Percentiles rank a stretch among this genome's conserved stretches.
These are phyloP conservation scores for Leucoptera coffeella DNA, from an alignment of 2,888 invertebrate genomes.

Conservation along the genomic window DNA sequence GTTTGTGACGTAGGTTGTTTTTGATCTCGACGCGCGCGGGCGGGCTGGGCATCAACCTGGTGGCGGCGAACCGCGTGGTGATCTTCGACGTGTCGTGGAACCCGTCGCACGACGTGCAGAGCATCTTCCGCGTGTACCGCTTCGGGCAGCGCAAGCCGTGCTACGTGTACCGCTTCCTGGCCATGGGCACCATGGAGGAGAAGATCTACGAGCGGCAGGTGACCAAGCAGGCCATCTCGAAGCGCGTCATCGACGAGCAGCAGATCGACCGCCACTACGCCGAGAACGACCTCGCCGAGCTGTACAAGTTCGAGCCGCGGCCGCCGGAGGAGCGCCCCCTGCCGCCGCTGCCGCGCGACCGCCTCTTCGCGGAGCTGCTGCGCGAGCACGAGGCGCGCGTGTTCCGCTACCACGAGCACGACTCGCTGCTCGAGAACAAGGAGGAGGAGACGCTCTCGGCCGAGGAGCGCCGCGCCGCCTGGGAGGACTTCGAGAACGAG, in stretches of 20 bases:
- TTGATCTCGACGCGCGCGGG: constrained; percentile 96
- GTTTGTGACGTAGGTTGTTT: constrained; percentile 58
- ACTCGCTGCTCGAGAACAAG: constrained; percentile 88
- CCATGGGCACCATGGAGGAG: constrained; percentile 96
- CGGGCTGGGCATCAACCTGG: constrained; percentile 93
- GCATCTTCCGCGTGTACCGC: constrained; percentile 95
- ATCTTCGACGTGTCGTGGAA: constrained; percentile 99
- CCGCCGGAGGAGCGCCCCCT: constrained; percentile 55
- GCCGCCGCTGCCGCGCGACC: constrained; percentile 78
- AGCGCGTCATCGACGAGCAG: constrained; percentile 95
- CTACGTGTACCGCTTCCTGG: constrained; percentile 92
- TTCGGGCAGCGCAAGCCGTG: constrained; percentile 98
- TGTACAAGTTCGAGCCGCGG: constrained; percentile 80
- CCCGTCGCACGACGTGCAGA: constrained; percentile 96
- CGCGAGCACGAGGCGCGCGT: constrained; percentile 65
- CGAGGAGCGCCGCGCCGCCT: constrained; percentile 91
- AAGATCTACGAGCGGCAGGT: constrained; percentile 97
- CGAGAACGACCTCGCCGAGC: constrained; percentile 83
- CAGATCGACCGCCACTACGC: constrained; percentile 98
- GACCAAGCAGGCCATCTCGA: constrained; percentile 90
- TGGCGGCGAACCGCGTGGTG: constrained; percentile 94
- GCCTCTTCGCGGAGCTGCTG: constrained; percentile 80
- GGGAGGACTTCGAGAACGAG: constrained; percentile 96
- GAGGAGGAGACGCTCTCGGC: constrained; percentile 88
- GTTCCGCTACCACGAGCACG: constrained; percentile 91